Base-by-base conservation (phyloP, 2,797 vertebrate genomes). In the Parauchenoglanis punctatus region DNA sequence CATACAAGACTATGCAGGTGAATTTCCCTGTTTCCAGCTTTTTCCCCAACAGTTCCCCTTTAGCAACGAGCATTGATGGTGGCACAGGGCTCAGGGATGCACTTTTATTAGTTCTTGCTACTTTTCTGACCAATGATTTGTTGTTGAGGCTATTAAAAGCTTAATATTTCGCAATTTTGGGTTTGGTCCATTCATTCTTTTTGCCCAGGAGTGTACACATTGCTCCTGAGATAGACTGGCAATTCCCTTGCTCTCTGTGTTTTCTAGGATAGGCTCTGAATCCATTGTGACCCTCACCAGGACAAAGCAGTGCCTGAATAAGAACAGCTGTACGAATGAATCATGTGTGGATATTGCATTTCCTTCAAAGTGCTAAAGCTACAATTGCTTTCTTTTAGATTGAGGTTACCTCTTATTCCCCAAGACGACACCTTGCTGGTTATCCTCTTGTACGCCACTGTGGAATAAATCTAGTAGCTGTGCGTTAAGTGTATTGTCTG, bases 371-470 rank as follows among this genome's bases (percentile, higher is more conserved):
- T 28, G 11, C 15, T 65, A 54, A 83, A 83, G n/a, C 44, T 25
- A 6, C 46, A 10, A 84, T 85, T 87, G 83, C 68, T 81, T 84
- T 52, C 40, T 49, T 83, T 73, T 31, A 72, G 76, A 56, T 65
- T 44, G 77, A 80, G 81, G 63, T 80, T 7, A 35, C 49, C 40
- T 75, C 80, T 75, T 68, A 70, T 75, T 78, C 56, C 63, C 10
- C 81, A 61, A 59, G 1, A 81, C 31, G 0, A 7, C 56, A 80
- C 20, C 20, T 7, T 44, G 11, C 1, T 15, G 52, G 46, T 18
- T 52, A 20, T 77, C 7, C 6, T 77, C 75, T 28, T 6, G 31
- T 40, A 10, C 76, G 17, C 7, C 31, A 61, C 61, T 49, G 17
- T 49, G 54, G 54, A 72, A 20, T 49, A 87, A 28, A n/a, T 59